A percentile compares a stretch with the other conserved stretches of the same genome.
phyloP scores from a whole-genome alignment of 2,113 vertebrate genomes.

The Cynocephalus volans region DNA sequence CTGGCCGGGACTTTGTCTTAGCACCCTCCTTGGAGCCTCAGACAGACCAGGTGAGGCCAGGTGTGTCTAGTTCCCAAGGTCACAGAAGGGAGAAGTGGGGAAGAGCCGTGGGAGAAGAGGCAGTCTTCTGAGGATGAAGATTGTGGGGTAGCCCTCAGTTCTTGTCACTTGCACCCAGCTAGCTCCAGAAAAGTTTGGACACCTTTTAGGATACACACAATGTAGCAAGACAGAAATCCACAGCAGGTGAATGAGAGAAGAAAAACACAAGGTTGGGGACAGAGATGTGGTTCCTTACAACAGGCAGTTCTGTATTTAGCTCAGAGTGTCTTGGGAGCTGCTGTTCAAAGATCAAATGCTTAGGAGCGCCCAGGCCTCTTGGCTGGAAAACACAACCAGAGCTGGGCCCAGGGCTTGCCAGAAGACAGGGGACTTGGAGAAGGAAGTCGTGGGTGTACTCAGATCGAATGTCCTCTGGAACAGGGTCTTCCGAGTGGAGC shows the following conservation, averaged over 20 bases:
- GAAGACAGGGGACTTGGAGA: neutral
- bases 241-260: neutral
- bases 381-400: neutral
- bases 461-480: neutral
- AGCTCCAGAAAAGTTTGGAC: neutral
- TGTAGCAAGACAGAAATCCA: neutral
- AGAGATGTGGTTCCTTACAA: neutral
- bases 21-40: accelerated
- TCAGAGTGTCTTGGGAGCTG: accelerated
- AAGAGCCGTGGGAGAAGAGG: neutral
- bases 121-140: neutral
- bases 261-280: neutral
- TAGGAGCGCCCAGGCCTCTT: accelerated
- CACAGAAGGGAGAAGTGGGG: accelerated
- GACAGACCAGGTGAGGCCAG: neutral
- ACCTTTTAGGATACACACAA: neutral
- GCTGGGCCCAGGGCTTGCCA: neutral
- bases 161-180: too few relatives aligned
- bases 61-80: neutral
- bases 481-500: neutral
- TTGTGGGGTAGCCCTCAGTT: neutral
- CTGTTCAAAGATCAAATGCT: neutral
- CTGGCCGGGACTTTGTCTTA: neutral
- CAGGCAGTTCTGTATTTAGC: neutral
- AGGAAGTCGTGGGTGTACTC: neutral